phyloP scores from a whole-genome alignment of 37 sponge, comb jelly and placozoan species.

The Mnemiopsis leidyi region DNA sequence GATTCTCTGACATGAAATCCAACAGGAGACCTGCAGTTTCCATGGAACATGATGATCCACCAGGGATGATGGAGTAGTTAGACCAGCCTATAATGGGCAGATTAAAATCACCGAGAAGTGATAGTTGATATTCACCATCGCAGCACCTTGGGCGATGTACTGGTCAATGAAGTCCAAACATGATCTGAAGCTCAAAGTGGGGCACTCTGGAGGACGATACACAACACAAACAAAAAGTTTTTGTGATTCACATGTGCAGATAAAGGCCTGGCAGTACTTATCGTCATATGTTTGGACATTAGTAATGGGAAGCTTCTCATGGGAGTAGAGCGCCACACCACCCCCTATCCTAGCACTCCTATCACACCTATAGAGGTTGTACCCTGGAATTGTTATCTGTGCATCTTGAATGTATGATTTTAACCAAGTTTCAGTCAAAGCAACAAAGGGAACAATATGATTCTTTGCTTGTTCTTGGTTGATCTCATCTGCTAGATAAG shows the following conservation, averaged over 20 bases:
- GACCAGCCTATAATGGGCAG: neutral
- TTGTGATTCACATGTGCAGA: too few species aligned
- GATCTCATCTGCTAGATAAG: neutral
- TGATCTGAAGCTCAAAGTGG: too few species aligned
- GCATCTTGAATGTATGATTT: slow-evolving; percentile 2
- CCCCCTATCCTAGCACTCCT: neutral
- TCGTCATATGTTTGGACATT: too few species aligned
- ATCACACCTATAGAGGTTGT: neutral
- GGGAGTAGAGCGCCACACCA: neutral
- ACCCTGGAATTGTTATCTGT: neutral
- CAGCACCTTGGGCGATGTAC: too few species aligned
- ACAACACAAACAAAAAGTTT: too few species aligned
- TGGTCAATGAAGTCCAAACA: too few species aligned
- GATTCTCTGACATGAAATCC: neutral
- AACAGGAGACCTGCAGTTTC: neutral
- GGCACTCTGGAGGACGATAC: too few species aligned
- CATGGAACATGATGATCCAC: neutral
- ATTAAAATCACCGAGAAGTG: too few species aligned
- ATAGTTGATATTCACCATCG: too few species aligned
- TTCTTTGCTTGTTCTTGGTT: neutral
- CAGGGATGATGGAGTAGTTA: neutral
- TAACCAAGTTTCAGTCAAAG: neutral
- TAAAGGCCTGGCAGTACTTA: too few species aligned
- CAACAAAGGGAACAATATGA: neutral
- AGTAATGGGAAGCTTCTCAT: neutral